phyloP scores from a whole-genome alignment of 1,140 invertebrate genomes.

The Himalopsyche phryganea region DNA sequence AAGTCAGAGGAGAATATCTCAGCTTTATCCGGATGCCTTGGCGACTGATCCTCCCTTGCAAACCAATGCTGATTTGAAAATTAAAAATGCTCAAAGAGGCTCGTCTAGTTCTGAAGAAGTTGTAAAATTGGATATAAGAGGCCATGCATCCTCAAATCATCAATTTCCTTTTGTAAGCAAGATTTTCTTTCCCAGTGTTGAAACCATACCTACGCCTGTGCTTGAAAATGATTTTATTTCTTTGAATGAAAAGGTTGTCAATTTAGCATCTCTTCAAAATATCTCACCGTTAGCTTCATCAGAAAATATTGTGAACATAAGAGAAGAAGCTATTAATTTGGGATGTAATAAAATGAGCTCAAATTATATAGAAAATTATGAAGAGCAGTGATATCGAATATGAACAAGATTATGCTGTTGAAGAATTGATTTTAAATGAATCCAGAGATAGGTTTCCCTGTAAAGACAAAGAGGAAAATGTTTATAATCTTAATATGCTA shows the following conservation, averaged over 20 bases:
- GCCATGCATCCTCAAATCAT: constrained; percentile 37
- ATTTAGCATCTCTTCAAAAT: constrained; percentile 13
- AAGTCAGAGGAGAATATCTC: constrained; percentile 5
- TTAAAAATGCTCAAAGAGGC: constrained; percentile 2
- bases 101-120: constrained; percentile 48
- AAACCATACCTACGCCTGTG: constrained; percentile 11
- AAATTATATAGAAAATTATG: not conserved
- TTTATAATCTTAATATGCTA: constrained; percentile 32
- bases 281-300: too few species aligned
- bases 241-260: constrained; percentile 21
- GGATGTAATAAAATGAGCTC: not conserved
- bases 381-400: constrained; percentile 6
- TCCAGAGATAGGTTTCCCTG: constrained; percentile 39
- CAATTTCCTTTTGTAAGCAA: constrained; percentile 24
- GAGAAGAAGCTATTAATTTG: too few species aligned
- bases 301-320: too few species aligned
- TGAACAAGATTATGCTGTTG: constrained; percentile 36
- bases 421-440: constrained; percentile 47
- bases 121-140: constrained; percentile 50
- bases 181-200: constrained; percentile 19
- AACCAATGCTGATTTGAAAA: constrained; percentile 9
- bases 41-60: constrained; percentile 14
- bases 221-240: constrained; percentile 24
- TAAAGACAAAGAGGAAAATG: constrained; percentile 33
- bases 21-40: constrained; percentile 14